Percentiles rank a stretch among this genome's conserved stretches.
Conservation (phyloP, 2,888 invertebrate species). For the Yponomeuta evonymella region DNA sequence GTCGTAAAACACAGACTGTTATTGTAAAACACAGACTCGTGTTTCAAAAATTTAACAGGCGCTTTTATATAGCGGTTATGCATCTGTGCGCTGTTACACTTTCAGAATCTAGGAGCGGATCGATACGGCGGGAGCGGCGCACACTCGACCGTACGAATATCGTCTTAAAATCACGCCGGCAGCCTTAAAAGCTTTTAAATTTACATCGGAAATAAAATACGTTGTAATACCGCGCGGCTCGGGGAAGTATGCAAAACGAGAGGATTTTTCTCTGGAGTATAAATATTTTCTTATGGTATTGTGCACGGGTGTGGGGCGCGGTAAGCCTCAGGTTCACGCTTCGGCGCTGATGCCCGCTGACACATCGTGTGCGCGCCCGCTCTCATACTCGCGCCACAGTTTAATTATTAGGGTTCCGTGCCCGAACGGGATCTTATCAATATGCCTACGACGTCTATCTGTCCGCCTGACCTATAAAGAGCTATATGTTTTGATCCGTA, state of each 20-base stretch:
- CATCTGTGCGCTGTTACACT: too few species aligned
- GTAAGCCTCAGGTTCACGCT: conserved; percentile 11
- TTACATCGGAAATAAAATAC: conserved; percentile 65
- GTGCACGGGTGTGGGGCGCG: conserved; percentile 37
- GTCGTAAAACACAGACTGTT: too few species aligned
- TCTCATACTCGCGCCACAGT: background rate
- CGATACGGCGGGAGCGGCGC: conserved; percentile 55
- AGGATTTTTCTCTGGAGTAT: conserved; percentile 56
- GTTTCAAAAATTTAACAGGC: too few species aligned
- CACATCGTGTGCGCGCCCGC: background rate
- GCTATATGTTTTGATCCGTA: too few species aligned
- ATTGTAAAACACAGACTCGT: too few species aligned
- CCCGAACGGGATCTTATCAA: too few species aligned
- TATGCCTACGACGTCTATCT: background rate
- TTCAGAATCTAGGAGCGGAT: conserved; percentile 30
- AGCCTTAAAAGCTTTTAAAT: conserved; percentile 73
- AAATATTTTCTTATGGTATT: conserved; percentile 34
- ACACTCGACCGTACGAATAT: conserved; percentile 35
- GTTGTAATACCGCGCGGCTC: conserved; percentile 43
- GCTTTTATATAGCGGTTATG: too few species aligned
- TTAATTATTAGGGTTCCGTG: background rate
- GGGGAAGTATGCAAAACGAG: conserved; percentile 62
- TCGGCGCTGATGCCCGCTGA: background rate
- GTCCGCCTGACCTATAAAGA: too few species aligned
- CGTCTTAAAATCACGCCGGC: conserved; percentile 58